Percentiles rank a stretch among this genome's conserved stretches.
These are phyloP conservation scores for Stomatorhinus walkeri DNA, from an alignment of 2,797 vertebrate genomes.

Conservation along the genomic window DNA sequence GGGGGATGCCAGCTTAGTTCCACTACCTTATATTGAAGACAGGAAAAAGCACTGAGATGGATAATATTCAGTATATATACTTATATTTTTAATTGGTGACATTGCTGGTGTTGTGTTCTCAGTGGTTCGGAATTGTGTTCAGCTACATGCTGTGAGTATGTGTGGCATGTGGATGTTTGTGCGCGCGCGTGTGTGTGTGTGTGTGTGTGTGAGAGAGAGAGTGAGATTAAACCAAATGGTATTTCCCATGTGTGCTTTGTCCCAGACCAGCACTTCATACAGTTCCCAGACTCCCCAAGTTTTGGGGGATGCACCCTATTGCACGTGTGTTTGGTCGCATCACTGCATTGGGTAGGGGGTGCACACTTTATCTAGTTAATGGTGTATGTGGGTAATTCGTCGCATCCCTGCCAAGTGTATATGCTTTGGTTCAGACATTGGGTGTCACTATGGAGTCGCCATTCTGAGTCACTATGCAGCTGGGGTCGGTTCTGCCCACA, in stretches of 20 bases:
- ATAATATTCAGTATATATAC: constrained; percentile 7
- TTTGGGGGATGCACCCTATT: not conserved
- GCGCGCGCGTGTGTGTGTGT: not conserved
- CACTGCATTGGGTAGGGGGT: not conserved
- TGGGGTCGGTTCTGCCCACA: not conserved
- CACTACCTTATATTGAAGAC: not conserved
- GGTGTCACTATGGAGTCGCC: not conserved
- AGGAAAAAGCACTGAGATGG: not conserved
- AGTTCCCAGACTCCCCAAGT: not conserved
- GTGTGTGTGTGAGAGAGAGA: not conserved
- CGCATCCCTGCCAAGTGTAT: not conserved
- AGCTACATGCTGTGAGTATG: not conserved
- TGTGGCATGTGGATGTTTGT: not conserved
- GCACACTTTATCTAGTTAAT: not conserved
- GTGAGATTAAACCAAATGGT: not conserved
- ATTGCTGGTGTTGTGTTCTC: constrained; percentile 6
- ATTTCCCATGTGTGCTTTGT: not conserved
- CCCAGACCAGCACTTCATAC: not conserved
- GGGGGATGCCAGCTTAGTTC: not conserved
- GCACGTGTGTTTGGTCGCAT: not conserved
- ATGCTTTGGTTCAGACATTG: not conserved
- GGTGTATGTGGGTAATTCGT: not conserved
- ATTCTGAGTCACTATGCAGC: not conserved
- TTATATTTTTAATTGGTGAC: constrained; percentile 15
- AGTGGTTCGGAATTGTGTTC: constrained; percentile 16